Evolutionary conservation across 2,888 invertebrate genomes (phyloP).

Genomic region (Conomelus anceps): DNA sequence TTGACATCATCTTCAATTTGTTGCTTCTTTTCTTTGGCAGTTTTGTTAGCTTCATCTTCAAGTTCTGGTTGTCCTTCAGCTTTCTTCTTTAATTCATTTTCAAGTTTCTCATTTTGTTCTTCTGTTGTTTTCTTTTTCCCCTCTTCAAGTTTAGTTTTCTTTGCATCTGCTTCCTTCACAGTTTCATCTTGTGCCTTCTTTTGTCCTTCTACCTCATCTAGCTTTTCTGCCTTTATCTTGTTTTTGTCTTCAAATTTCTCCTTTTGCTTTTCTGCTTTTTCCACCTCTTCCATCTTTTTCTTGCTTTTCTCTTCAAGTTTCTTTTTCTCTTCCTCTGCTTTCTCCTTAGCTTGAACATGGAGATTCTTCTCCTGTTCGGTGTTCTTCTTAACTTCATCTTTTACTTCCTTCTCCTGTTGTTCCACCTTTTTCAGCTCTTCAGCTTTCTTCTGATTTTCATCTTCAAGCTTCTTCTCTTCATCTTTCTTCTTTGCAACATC

Average conservation of each 20-base stretch:
- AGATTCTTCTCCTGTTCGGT: not conserved
- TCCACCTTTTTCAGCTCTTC: slow-evolving; percentile 13
- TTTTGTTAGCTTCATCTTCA: not conserved
- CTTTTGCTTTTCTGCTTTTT: no score
- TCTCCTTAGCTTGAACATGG: not conserved
- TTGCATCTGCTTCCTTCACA: slow-evolving; percentile 12
- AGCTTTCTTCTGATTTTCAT: slow-evolving; percentile 18
- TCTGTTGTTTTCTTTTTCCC: slow-evolving; percentile 20
- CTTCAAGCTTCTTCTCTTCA: slow-evolving; percentile 19
- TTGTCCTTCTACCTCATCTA: not conserved
- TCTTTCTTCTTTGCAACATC: slow-evolving; percentile 24
- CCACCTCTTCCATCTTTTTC: slow-evolving; percentile 11
- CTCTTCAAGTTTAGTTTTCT: slow-evolving; percentile 21
- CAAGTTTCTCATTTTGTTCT: slow-evolving; percentile 18
- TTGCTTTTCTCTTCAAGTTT: slow-evolving; percentile 9
- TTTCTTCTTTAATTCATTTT: slow-evolving; percentile 7
- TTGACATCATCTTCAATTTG: not conserved
- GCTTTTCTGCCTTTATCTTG: slow-evolving; percentile 1
- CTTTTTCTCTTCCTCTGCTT: not conserved
- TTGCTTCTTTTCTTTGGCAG: not conserved
- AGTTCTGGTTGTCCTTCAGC: not conserved
- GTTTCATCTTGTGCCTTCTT: not conserved
- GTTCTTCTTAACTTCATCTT: slow-evolving; percentile 16
- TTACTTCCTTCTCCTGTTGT: slow-evolving; percentile 20
- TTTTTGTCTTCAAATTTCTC: slow-evolving; percentile 16